Base-by-base conservation (phyloP, 2,888 invertebrate genomes). In the Macrophya annulata region DNA sequence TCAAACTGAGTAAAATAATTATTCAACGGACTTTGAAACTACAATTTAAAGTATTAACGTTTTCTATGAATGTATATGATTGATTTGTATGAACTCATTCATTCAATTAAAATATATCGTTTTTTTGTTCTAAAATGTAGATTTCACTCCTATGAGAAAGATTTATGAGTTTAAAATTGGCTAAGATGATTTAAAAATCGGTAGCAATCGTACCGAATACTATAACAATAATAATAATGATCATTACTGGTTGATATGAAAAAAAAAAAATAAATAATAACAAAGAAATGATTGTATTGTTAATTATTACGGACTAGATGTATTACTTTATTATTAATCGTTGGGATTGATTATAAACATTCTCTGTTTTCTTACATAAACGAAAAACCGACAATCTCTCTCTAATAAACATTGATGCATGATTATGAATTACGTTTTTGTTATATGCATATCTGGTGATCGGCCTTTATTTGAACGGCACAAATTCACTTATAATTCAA, bases 281-380 rank as follows among this genome's bases (percentile, higher is more conserved):
- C 17, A n/a, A 37, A 45, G 45, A 40, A 48, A 51, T 55, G 17
- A 62, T 68, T 71, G 68, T 68, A 68, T 6, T 48, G 48, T 31
- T 31, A 65, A 15, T 83, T 83, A 37, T 68, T 68, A 48, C n/a
- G 43, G 81, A 81, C 81, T 81, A 81, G 81, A 81, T 51, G 21
- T 62, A 79, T 59, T 81, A 81, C 62, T 62, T 25, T 6, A 43
- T 81, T 6, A 55, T n/a, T 21, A 62, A 59, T 40, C 40, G 21
- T 37, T 31, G 51, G 15, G 15, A 31, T 71, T 68, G 68, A 65
- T 83, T 71, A 43, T 17, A 68, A 68, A 21, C 25, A 5, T 25
- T 77, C 37, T 17, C 9, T 45, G 43, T 43, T 40, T 43, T 21
- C 4, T 72, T 72, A 21, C n/a, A 10, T 37, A 15, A 68, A 68